phyloP scores from a whole-genome alignment of 2,888 invertebrate genomes.

The Gonocerus acuteangulatus region DNA sequence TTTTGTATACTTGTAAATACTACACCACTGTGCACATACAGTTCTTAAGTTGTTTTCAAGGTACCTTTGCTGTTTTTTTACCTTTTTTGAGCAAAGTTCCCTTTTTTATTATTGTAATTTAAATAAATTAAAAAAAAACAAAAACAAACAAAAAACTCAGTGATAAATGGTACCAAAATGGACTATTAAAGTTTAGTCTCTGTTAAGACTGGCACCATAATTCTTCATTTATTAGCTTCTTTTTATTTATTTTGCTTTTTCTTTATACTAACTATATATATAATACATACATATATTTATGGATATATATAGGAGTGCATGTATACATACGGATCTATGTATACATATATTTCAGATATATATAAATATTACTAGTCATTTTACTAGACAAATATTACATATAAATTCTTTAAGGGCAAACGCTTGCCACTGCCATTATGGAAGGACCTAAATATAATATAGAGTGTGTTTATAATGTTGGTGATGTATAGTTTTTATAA shows the following conservation, averaged over 20 bases:
- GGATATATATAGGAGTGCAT: conserved; percentile 20
- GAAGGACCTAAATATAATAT: conserved; percentile 35
- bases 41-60: conserved; percentile 30
- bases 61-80: conserved; percentile 24
- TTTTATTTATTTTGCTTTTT: conserved; percentile 16
- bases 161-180: conserved; percentile 16
- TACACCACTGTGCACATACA: conserved; percentile 33
- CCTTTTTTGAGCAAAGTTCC: conserved; percentile 29
- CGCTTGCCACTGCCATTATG: conserved; percentile 37
- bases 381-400: conserved; percentile 17
- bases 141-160: too few relatives aligned
- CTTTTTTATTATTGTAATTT: conserved; percentile 28
- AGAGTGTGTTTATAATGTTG: conserved; percentile 30
- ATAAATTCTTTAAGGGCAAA: conserved; percentile 29
- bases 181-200: conserved; percentile 21
- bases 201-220: conserved; percentile 36
- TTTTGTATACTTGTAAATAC: conserved; percentile 36
- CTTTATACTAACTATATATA: conserved; percentile 25
- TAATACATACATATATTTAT: conserved; percentile 29
- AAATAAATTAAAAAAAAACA: conserved; percentile 13
- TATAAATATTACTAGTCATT: conserved; percentile 19
- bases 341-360: conserved; percentile 24
- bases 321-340: conserved; percentile 21
- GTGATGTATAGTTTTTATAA: conserved; percentile 35
- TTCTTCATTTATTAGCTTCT: conserved; percentile 32